Percentiles rank a stretch among this genome's conserved stretches.
Conservation (phyloP, 2,797 vertebrate genomes). For the Cyclopterus lumpus region DNA sequence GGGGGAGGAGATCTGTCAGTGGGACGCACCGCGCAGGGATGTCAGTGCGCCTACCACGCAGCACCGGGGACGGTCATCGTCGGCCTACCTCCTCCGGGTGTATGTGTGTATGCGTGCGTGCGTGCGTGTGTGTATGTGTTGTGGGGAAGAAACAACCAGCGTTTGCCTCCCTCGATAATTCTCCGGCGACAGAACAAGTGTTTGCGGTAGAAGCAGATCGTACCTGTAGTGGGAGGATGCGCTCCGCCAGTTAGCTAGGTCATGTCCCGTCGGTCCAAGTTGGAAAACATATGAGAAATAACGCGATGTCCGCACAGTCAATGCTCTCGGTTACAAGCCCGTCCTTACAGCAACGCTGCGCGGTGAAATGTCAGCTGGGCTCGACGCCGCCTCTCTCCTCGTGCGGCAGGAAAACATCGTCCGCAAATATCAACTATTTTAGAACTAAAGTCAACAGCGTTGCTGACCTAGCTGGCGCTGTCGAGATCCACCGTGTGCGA, state of each 20-base stretch:
- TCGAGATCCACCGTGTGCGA: constrained; percentile 46
- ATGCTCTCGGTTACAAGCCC: constrained; percentile 1
- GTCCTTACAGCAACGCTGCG: constrained; percentile 24
- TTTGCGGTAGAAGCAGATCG: background rate
- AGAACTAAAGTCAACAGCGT: constrained; percentile 52
- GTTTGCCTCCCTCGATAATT: background rate
- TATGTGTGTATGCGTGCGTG: too few relatives aligned
- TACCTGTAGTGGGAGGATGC: constrained; percentile 65
- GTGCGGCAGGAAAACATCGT: constrained; percentile 38
- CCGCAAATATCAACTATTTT: constrained; percentile 31
- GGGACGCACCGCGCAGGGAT: constrained; percentile 6
- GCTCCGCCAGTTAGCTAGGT: constrained; percentile 58
- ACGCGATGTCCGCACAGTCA: constrained; percentile 46
- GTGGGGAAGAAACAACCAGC: constrained; percentile 1
- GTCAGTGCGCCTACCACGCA: constrained; percentile 31
- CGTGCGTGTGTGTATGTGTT: too few relatives aligned
- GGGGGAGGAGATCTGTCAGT: background rate
- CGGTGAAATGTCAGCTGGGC: constrained; percentile 42
- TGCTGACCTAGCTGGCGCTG: constrained; percentile 46
- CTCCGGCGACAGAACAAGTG: constrained; percentile 8
- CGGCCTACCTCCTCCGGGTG: constrained; percentile 46
- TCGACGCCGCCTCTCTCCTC: background rate
- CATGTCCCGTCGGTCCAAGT: constrained; percentile 63
- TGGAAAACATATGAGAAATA: constrained; percentile 29
- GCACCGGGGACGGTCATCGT: constrained; percentile 21